phyloP scores from a whole-genome alignment of 2,797 vertebrate species.

The Tokudaia muenninki region DNA sequence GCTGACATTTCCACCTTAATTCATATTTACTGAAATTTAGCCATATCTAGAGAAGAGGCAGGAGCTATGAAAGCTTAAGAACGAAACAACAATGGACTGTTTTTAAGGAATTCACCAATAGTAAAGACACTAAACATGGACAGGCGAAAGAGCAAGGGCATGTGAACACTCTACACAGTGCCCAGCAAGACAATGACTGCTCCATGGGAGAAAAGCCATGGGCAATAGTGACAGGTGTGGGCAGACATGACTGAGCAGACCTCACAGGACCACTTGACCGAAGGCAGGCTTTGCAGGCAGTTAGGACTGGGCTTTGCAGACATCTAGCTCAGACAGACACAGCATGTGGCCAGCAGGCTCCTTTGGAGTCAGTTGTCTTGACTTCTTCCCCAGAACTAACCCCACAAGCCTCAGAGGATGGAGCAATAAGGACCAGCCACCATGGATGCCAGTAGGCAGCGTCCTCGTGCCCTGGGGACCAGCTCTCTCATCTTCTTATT shows the following conservation, averaged over 20 bases:
- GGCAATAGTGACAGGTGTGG: no score
- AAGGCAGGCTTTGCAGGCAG: neutral
- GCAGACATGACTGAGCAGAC: neutral
- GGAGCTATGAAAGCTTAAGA: no score
- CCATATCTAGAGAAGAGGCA: neutral
- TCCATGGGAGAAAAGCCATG: fast-evolving
- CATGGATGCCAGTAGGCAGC: fast-evolving
- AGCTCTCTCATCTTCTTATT: neutral
- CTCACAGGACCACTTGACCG: no score
- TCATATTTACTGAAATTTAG: fast-evolving
- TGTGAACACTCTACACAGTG: no score
- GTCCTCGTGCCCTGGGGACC: fast-evolving
- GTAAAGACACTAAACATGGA: fast-evolving
- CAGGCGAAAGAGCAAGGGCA: fast-evolving
- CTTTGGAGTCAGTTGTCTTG: neutral
- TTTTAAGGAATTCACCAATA: neutral
- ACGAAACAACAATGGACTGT: neutral
- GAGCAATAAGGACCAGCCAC: neutral
- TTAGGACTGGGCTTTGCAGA: neutral
- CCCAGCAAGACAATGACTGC: neutral
- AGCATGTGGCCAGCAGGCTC: no score
- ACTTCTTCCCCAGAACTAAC: neutral
- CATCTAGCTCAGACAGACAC: neutral
- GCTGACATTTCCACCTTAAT: neutral
- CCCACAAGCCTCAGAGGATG: neutral